These are phyloP conservation scores for Galleria mellonella DNA, from an alignment of 1,140 invertebrate species.

Conservation along the genomic window DNA sequence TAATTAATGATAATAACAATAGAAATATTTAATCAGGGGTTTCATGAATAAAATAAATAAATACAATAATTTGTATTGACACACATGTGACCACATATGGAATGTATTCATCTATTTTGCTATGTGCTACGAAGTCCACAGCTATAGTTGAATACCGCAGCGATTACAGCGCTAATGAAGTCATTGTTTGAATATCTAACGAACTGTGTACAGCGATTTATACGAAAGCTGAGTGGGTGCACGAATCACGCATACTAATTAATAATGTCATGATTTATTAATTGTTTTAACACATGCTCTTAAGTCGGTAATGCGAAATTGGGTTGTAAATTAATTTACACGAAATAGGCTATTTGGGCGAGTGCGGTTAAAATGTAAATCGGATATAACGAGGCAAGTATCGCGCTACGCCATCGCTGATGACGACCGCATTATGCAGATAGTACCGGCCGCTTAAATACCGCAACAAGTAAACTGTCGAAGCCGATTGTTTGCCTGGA, in stretches of 20 bases:
- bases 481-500: slow-evolving; percentile 30
- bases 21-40: too few relatives aligned
- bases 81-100: slow-evolving; percentile 6
- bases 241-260: slow-evolving; percentile 12
- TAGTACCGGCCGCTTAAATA: slow-evolving; percentile 54
- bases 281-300: slow-evolving; percentile 4
- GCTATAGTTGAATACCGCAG: slow-evolving; percentile 29
- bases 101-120: background rate
- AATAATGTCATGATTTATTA: slow-evolving; percentile 10
- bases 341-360: slow-evolving; percentile 35
- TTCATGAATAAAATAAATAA: too few relatives aligned
- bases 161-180: slow-evolving; percentile 64
- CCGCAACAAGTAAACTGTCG: slow-evolving; percentile 61
- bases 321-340: slow-evolving; percentile 38
- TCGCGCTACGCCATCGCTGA: slow-evolving; percentile 32
- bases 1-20: too few relatives aligned
- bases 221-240: slow-evolving; percentile 23
- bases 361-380: slow-evolving; percentile 50
- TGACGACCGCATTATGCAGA: slow-evolving; percentile 65
- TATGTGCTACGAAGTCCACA: slow-evolving; percentile 6
- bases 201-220: slow-evolving; percentile 46
- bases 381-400: slow-evolving; percentile 49
- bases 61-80: slow-evolving; percentile 1
- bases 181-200: slow-evolving; percentile 65
- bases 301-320: slow-evolving; percentile 11